A percentile compares a stretch with the other conserved stretches of the same genome.
These are phyloP conservation scores for Lasaia peninsularis DNA, from an alignment of 1,140 invertebrate genomes.

Conservation along the genomic window DNA sequence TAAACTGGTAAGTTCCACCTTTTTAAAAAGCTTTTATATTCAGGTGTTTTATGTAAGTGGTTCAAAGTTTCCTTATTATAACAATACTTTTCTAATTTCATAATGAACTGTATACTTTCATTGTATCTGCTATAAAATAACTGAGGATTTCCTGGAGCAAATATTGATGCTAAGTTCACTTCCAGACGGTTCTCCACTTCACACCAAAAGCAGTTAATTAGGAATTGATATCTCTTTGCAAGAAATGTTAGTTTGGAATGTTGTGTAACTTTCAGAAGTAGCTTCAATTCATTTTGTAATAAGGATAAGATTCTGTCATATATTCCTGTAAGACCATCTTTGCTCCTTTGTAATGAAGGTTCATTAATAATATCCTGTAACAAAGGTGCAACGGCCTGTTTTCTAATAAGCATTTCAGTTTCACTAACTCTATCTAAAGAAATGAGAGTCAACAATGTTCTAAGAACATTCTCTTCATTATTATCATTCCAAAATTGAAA, in stretches of 20 bases:
- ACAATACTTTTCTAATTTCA: constrained; percentile 84
- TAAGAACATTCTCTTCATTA: constrained; percentile 77
- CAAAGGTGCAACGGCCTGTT: constrained; percentile 84
- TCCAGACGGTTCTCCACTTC: constrained; percentile 89
- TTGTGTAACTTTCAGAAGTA: constrained; percentile 79
- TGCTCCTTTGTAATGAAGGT: constrained; percentile 82
- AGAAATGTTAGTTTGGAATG: constrained; percentile 78
- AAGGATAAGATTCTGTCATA: constrained; percentile 86
- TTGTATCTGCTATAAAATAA: constrained; percentile 90
- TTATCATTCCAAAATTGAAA: constrained; percentile 78
- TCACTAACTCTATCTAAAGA: constrained; percentile 82
- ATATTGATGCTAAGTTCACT: constrained; percentile 87
- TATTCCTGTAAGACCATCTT: constrained; percentile 85
- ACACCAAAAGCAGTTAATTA: constrained; percentile 93
- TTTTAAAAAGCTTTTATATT: constrained; percentile 86
- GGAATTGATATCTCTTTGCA: constrained; percentile 89
- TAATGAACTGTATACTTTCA: constrained; percentile 88
- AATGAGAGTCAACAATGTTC: constrained; percentile 82
- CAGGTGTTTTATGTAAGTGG: constrained; percentile 80
- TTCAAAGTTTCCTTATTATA: constrained; percentile 75
- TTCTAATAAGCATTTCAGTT: constrained; percentile 84
- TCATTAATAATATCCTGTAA: constrained; percentile 88
- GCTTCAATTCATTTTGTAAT: constrained; percentile 81
- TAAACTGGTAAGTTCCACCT: constrained; percentile 97
- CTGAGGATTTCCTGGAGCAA: constrained; percentile 94